Evolutionary conservation across 64 coral and sea anemone species (phyloP), one percentile per base, ranked within the genome.

Genomic region (Porites australiensis): DNA sequence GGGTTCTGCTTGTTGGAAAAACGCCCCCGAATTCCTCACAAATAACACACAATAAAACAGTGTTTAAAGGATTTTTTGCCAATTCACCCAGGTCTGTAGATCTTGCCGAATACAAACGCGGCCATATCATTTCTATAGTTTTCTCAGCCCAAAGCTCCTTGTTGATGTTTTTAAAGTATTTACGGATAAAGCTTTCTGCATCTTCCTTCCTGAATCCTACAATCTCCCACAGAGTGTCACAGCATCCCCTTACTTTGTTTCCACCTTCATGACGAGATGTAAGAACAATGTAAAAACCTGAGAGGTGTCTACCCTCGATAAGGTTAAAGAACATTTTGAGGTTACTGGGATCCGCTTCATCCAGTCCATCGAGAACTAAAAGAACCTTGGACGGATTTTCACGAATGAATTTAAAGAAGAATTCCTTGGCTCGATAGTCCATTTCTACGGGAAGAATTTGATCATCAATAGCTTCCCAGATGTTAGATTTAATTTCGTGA

Each of bases 221-320:
- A n/a, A n/a, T n/a, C n/a, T n/a, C n/a, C n/a, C n/a, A n/a, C n/a
- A n/a, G n/a, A n/a, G n/a, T n/a, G n/a, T 85, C 82, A 48, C 43
- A 65, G 21, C 16, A 66, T 61, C 19, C 18, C 67, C 82, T 85
- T 1, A 65, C 2, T 13, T 67, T 2, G 2, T 47, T 48, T n/a
- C 82, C 82, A 6, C 6, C 67, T 16, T 85, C 82, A 44, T 68
- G 44, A 27, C 82, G 60, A 44, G 82, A 85, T 8, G 82, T 85
- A 2, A 85, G 43, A 4, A 85, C 58, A 3, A 68, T 1, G 67
- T 66, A 64, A 64, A 55, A 85, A 4, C 50, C 16, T 13, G 10
- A 3, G 47, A 85, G 62, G 0, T 8, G 4, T 44, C 50, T 85
- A 44, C 58, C 4, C 47, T 66, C 18, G 20, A 85, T 6, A n/a